Evolutionary conservation across 2,888 invertebrate genomes (phyloP).

Genomic region (Ommatoiulus sabulosus): DNA sequence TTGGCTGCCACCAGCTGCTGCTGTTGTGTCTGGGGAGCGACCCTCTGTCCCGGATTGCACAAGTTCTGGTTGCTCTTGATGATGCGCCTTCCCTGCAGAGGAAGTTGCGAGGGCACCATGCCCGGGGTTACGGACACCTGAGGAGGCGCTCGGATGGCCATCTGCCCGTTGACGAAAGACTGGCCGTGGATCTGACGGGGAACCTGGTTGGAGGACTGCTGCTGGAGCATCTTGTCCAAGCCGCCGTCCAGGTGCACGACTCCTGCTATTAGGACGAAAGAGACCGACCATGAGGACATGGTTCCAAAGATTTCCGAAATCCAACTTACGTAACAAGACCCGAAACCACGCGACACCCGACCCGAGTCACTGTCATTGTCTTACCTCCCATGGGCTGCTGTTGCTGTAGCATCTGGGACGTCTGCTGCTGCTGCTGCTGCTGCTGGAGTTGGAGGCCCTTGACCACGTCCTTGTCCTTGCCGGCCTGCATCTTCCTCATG

Average conservation of each 20-base stretch:
- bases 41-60: neutral
- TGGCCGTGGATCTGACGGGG: conserved; percentile 24
- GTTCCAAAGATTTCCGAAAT: too few relatives aligned
- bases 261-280: neutral
- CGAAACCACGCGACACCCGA: too few relatives aligned
- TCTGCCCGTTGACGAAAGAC: conserved; percentile 45
- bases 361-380: neutral
- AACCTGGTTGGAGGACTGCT: neutral
- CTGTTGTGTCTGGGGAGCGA: neutral
- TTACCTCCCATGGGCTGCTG: conserved; percentile 37
- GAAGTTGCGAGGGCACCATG: neutral
- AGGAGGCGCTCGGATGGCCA: neutral
- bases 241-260: neutral
- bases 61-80: conserved; percentile 56
- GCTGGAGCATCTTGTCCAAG: neutral
- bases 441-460: conserved; percentile 51
- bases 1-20: conserved; percentile 19
- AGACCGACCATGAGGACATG: too few relatives aligned
- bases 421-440: conserved; percentile 48
- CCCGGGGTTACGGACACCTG: neutral
- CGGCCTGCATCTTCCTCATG: conserved; percentile 92
- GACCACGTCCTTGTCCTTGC: conserved; percentile 74
- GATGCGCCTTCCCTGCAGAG: conserved; percentile 56
- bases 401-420: conserved; percentile 28
- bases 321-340: too few relatives aligned